phyloP scores from a whole-genome alignment of 2,113 vertebrate genomes.

The Antennarius striatus region DNA sequence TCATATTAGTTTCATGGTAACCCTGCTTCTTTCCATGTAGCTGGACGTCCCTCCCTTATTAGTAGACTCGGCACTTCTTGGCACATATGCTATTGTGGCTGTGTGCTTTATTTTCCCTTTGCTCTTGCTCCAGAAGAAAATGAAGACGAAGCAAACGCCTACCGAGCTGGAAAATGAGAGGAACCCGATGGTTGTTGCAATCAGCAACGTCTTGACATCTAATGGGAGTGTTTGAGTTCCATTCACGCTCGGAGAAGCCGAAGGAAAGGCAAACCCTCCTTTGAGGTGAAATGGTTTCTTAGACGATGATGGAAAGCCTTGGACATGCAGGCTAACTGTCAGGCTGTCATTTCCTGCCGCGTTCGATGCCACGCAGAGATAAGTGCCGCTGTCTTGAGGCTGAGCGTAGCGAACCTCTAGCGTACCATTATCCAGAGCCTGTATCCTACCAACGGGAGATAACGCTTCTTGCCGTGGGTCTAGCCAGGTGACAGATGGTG shows the following conservation, averaged over 20 bases:
- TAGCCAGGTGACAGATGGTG: conserved; percentile 81
- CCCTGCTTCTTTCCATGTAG: conserved; percentile 70
- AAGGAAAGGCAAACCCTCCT: conserved; percentile 62
- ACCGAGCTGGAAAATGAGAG: conserved; percentile 88
- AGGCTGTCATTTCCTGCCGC: conserved; percentile 84
- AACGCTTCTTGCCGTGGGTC: conserved; percentile 74
- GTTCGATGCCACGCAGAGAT: conserved; percentile 85
- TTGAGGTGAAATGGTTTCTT: conserved; percentile 63
- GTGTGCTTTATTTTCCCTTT: conserved; percentile 86
- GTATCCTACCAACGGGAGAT: conserved; percentile 74
- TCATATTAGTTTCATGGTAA: conserved; percentile 81
- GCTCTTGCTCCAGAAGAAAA: conserved; percentile 87
- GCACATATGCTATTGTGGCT: conserved; percentile 82
- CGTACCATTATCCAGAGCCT: conserved; percentile 79
- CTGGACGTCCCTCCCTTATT: conserved; percentile 40
- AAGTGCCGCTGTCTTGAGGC: conserved; percentile 81
- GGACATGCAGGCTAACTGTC: conserved; percentile 77
- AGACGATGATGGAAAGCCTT: conserved; percentile 54
- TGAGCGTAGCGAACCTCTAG: conserved; percentile 85
- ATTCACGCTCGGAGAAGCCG: conserved; percentile 48
- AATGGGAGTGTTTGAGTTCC: conserved; percentile 61
- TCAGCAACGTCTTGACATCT: conserved; percentile 80
- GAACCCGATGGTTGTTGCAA: conserved; percentile 84
- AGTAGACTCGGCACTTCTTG: conserved; percentile 57
- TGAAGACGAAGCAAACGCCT: conserved; percentile 85